These are phyloP conservation scores for Metalampra italica DNA, from an alignment of 2,888 invertebrate genomes.

Conservation along the genomic window DNA sequence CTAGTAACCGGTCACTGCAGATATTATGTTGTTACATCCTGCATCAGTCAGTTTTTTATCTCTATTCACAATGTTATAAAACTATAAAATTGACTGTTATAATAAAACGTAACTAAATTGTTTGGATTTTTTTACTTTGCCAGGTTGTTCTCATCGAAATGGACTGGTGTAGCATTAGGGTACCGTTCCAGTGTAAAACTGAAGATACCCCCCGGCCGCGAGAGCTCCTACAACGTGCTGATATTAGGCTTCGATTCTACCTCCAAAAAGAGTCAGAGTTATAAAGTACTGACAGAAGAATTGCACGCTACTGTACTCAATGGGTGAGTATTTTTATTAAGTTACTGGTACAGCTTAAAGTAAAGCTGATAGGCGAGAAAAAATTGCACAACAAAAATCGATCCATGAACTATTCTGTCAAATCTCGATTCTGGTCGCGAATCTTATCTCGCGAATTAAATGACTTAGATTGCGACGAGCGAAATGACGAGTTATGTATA, in stretches of 20 bases:
- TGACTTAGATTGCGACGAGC: too few relatives aligned
- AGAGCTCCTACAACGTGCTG: constrained; percentile 2
- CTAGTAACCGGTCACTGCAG: too few relatives aligned
- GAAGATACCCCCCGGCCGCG: neutral
- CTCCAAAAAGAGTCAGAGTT: constrained; percentile 89
- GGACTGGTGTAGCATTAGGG: neutral
- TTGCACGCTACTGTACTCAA: constrained; percentile 81
- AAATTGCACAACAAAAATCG: too few relatives aligned
- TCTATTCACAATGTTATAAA: too few relatives aligned
- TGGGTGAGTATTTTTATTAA: constrained; percentile 63
- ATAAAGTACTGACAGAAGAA: constrained; percentile 81
- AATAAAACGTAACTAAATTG: too few relatives aligned
- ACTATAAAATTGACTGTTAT: too few relatives aligned
- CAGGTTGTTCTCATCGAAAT: neutral
- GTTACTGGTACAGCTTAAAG: neutral
- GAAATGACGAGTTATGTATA: too few relatives aligned
- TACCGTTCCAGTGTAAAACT: neutral
- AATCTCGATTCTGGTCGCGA: too few relatives aligned
- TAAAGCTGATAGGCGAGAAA: neutral
- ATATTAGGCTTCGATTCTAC: constrained; percentile 85
- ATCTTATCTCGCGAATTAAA: too few relatives aligned
- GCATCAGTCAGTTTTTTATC: too few relatives aligned
- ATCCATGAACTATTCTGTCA: too few relatives aligned
- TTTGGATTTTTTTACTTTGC: neutral
- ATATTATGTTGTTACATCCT: too few relatives aligned